Evolutionary conservation across 2,888 invertebrate species (phyloP).

Genomic region (Melieria picta): DNA sequence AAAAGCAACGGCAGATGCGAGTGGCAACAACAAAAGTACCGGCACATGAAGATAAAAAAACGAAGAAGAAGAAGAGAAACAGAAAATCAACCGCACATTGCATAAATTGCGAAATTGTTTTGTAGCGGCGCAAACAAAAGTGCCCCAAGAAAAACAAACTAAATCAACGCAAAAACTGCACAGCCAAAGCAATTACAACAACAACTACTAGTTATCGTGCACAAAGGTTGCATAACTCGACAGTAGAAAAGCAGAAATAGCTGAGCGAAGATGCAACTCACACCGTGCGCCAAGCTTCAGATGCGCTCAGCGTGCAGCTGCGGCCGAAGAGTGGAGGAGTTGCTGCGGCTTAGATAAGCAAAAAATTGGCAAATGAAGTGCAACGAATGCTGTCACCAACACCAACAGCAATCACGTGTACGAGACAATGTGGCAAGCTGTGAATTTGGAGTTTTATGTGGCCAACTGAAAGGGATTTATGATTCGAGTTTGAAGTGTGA

Average conservation of each 20-base stretch:
- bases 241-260: not conserved
- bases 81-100: not conserved
- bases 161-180: conserved; percentile 1
- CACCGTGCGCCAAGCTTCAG: not conserved
- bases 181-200: not conserved
- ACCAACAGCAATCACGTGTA: too few relatives aligned
- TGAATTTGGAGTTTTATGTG: too few relatives aligned
- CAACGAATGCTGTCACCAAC: too few relatives aligned
- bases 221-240: not conserved
- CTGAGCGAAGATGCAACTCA: not conserved
- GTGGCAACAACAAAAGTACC: too few relatives aligned
- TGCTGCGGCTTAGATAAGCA: too few relatives aligned
- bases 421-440: too few relatives aligned
- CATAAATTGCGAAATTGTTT: not conserved
- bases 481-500: too few relatives aligned
- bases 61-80: not conserved
- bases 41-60: not conserved
- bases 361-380: too few relatives aligned
- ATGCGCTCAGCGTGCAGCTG: too few relatives aligned
- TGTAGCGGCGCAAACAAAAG: not conserved
- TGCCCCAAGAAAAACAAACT: not conserved
- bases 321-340: too few relatives aligned
- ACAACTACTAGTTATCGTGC: not conserved
- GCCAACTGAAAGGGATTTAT: too few relatives aligned
- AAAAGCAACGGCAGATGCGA: too few relatives aligned